Conservation (phyloP, 2,113 vertebrate genomes). For the Chloebia gouldiae region DNA sequence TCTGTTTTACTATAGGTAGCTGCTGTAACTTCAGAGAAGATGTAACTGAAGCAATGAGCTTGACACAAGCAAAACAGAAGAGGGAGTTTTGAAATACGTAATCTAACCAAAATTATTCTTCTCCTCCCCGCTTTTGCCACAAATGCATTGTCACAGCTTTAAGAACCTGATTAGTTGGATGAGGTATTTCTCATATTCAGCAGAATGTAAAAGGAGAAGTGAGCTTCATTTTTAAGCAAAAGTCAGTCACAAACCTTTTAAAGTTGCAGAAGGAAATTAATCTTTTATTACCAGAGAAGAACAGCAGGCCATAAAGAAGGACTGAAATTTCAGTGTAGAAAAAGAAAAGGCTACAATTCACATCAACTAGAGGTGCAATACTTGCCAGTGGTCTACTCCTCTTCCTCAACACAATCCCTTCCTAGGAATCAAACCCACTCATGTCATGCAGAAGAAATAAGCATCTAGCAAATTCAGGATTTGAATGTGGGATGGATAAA, state of each 20-base stretch:
- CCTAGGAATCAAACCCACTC: background rate
- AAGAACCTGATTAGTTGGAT: background rate
- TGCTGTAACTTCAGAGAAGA: background rate
- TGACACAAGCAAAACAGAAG: background rate
- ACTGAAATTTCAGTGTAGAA: background rate
- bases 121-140: background rate
- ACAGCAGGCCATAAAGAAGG: background rate
- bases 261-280: background rate
- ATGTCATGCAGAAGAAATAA: background rate
- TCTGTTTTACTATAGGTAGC: background rate
- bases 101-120: background rate
- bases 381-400: background rate
- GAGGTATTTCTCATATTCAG: fast-evolving
- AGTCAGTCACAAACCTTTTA: background rate
- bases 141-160: background rate
- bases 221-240: background rate
- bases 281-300: background rate
- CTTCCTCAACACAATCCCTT: background rate
- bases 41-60: background rate
- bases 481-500: background rate
- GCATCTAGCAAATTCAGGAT: background rate
- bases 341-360: background rate
- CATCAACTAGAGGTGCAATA: background rate
- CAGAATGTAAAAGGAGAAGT: background rate
- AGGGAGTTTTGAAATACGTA: background rate